These are phyloP conservation scores for Potamarius usumacintae DNA, from an alignment of 2,113 vertebrate genomes.

Conservation along the genomic window DNA sequence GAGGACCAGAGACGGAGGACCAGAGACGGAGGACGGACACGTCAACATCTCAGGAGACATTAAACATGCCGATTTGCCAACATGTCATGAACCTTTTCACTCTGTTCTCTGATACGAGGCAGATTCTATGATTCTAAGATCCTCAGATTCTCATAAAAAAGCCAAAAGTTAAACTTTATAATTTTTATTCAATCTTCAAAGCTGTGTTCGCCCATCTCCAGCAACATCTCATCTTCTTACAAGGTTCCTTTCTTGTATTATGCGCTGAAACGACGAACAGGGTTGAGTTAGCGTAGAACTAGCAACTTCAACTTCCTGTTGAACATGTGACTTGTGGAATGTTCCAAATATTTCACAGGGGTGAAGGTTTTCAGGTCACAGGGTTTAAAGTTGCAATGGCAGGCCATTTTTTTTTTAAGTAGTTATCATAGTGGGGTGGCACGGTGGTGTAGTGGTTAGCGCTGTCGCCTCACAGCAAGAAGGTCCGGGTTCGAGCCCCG, in stretches of 20 bases:
- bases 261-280: no score
- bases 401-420: no score
- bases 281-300: neutral
- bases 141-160: neutral
- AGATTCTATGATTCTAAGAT: neutral
- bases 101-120: neutral
- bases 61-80: neutral
- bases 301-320: neutral
- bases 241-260: neutral
- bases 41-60: neutral
- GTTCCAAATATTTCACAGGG: no score
- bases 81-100: neutral
- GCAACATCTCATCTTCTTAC: neutral
- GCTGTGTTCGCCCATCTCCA: neutral
- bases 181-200: no score
- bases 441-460: no score
- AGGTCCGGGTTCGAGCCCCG: no score
- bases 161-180: neutral
- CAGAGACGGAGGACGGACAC: no score
- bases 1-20: neutral
- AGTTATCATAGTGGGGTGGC: no score
- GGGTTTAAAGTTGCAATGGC: no score
- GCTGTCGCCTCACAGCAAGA: no score
- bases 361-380: no score
- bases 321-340: no score